Evolutionary conservation across 1,140 invertebrate genomes (phyloP), one percentile per base, ranked within the genome.

Genomic region (Linepithema humile): DNA sequence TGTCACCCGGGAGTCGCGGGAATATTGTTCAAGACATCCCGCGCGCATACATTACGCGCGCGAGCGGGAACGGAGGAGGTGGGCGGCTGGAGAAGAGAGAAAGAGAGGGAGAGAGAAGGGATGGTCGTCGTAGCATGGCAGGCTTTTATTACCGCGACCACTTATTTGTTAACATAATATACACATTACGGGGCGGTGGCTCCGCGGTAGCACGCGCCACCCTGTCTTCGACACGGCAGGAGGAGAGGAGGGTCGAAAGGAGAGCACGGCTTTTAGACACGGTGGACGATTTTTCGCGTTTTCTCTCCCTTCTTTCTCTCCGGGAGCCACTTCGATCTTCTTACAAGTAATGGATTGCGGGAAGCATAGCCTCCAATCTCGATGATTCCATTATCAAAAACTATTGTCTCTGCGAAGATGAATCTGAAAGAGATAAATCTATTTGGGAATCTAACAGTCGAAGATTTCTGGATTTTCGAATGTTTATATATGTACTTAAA

Each of bases 121-220:
- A 55, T 65, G 53, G 45, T 40, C 53, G 75, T 70, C 48, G 69
- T 62, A 74, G 78, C 53, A 62, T 82, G 78, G 78, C 78, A 59
- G 85, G 89, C 92, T 92, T 93, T 93, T 93, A 92, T 92, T 93
- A 91, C 91, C 88, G 85, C 90, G 89, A 89, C 90, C 91, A 92
- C 91, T 93, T 93, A 93, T 93, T 93, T 93, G 92, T 93, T 93
- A 93, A 93, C 91, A 93, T 93, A 93, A 93, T 93, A 93, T 93
- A 93, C 92, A 93, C 92, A 93, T 93, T 93, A 93, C 74, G 82
- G 73, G 85, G 67, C 83, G 87, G 38, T 55, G 73, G 64, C 77
- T 85, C 20, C 48, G 75, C 67, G 72, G 83, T 64, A 83, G 89
- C 85, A 87, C 84, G 89, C 84, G 85, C 75, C 88, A 74, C 50